Base-by-base conservation (phyloP, 2,797 vertebrate species). In the Microchirus variegatus region DNA sequence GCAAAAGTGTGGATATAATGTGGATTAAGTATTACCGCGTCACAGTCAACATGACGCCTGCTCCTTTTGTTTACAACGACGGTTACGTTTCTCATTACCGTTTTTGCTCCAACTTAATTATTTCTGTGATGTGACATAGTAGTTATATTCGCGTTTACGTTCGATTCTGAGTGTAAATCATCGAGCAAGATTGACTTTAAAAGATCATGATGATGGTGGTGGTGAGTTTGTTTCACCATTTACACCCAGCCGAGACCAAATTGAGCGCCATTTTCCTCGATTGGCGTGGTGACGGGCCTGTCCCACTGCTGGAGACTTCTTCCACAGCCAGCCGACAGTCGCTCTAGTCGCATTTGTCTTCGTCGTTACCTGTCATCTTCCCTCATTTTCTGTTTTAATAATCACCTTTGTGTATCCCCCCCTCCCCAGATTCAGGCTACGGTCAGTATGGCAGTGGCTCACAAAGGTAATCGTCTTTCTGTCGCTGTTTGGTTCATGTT, bases 381-480 rank as follows among this genome's bases (percentile, higher is more conserved):
- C 15, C 2, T 0, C 3, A 1, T 7, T 10, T 8, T 53, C 41
- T 7, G 10, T 11, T 38, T 38, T 12, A 40, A 10, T 14, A 40
- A 40, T 10, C 38, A 5, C 13, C 10, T 11, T 40, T 14, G 13
- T 11, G 38, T 40, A 11, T 10, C 3, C 9, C 3, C n/a, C 58
- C 37, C 60, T 10, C 73, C 73, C 35, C 74, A 94, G 93, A 94
- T 88, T 93, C 93, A 38, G 93, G 93, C 67, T 94, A 93, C 67
- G 93, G 92, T 14, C 88, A 89, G 77, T 79, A 81, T 53, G 87
- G 88, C 58, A 4, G 41, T 42, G 90, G 90, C 50, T 84, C 90
- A 56, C 93, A 91, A 82, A 93, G 92, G 93, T 90, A 89, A 31
- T 31, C 7, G 31, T 31, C 31, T 31, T 8, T 31, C 31, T 6